phyloP scores from a whole-genome alignment of 2,113 vertebrate genomes.

The Dipodomys spectabilis region DNA sequence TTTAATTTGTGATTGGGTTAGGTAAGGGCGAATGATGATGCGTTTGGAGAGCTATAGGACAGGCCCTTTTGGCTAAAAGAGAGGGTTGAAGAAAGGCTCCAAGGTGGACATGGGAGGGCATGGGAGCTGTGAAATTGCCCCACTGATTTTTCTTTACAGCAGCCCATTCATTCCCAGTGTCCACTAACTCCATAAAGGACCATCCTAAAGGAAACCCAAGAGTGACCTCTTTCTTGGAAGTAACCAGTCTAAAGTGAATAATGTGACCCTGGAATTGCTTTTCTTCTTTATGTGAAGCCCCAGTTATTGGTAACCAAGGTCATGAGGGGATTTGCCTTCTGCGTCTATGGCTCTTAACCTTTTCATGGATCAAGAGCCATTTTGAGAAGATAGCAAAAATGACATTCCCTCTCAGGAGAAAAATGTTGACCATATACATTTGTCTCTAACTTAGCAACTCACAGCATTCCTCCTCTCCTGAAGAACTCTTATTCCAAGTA shows the following conservation, averaged over 20 bases:
- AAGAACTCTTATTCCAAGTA: neutral
- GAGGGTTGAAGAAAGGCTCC: neutral
- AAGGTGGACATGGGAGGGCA: neutral
- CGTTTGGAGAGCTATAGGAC: neutral
- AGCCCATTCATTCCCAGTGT: neutral
- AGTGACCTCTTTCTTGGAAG: constrained; percentile 44
- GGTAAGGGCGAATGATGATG: neutral
- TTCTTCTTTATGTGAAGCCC: constrained; percentile 39
- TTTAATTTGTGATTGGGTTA: neutral
- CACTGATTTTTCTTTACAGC: neutral
- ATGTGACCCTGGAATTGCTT: neutral
- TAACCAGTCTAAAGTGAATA: neutral
- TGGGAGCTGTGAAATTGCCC: neutral
- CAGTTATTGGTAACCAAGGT: neutral
- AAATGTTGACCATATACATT: neutral
- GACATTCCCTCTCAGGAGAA: neutral
- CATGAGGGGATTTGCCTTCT: neutral
- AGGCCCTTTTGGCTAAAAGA: neutral
- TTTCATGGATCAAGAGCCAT: constrained; percentile 19
- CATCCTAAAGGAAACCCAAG: constrained; percentile 30
- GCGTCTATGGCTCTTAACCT: neutral
- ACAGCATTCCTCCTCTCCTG: neutral
- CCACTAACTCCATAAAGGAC: constrained; percentile 13
- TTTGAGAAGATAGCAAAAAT: too few species aligned
- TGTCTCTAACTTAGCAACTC: neutral